Evolutionary conservation across 2,797 vertebrate genomes (phyloP), one percentile per base, ranked within the genome.

Genomic region (Rhinella marina): DNA sequence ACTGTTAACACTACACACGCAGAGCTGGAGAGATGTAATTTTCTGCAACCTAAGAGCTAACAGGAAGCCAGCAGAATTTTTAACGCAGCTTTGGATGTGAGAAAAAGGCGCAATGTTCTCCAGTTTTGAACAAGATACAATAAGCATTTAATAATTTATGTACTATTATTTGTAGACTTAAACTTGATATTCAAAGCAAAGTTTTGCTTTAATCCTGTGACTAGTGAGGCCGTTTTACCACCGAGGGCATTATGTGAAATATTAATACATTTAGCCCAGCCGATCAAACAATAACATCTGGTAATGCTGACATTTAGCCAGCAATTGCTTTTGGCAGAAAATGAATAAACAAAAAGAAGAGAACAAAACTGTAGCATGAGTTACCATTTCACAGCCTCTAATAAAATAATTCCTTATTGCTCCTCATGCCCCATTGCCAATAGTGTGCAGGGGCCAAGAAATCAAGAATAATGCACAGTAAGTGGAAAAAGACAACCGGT

Each of bases 281-380:
- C 23, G 25, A 54, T 81, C 82, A 80, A 84, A 81, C 76, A 82
- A 83, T 84, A 85, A 78, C 76, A 88, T 88, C 64, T 88, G 87
- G 75, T 62, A 81, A 84, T 73, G 76, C 32, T 85, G 82, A 85
- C 66, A 61, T 68, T 84, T 59, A 88, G 82, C 80, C 54, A 85
- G 81, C 66, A 80, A 50, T 80, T 61, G 82, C 82, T 62, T 80
- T 85, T 88, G 82, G 75, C 76, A 84, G 64, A 78, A 79, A 79
- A 29, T 52, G 1, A 23, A 80, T 78, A 88, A 80, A 61, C 17
- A 82, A 82, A 88, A 56, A 64, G 48, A 84, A 56, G 17, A 61
- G 27, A 50, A 54, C 2, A 57, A 88, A 84, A 25, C 52, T 62
- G 41, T 64, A 85, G 76, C 50, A 59, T 85, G 75, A 54, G 32